phyloP scores from a whole-genome alignment of 2,113 vertebrate species.

The Benthochromis sp. region DNA sequence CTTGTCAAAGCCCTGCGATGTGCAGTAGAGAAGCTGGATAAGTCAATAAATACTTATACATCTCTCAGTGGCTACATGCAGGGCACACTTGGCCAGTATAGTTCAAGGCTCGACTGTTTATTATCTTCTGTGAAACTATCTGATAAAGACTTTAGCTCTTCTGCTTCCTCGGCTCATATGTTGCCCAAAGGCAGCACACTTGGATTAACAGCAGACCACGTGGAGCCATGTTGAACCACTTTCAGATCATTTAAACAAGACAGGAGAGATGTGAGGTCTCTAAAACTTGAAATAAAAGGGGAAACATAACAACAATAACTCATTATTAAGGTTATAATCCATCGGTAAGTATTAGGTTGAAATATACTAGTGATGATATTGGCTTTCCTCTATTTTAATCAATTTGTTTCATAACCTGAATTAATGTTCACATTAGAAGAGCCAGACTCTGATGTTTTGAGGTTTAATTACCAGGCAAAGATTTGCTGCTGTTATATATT shows the following conservation, averaged over 20 bases:
- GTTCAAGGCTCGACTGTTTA: slow-evolving; percentile 62
- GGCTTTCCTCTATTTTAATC: neutral
- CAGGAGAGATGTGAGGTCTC: neutral
- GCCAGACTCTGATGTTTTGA: neutral
- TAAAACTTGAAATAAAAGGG: neutral
- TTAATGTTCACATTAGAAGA: neutral
- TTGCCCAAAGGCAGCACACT: slow-evolving; percentile 74
- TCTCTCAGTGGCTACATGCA: slow-evolving; percentile 8
- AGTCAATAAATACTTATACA: slow-evolving; percentile 62
- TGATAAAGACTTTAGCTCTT: slow-evolving; percentile 60
- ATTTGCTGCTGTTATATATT: neutral
- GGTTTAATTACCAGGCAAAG: neutral
- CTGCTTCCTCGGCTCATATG: slow-evolving; percentile 65
- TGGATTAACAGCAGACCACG: slow-evolving; percentile 75
- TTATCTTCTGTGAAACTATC: slow-evolving; percentile 75
- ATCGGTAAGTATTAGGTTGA: neutral
- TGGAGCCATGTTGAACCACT: slow-evolving; percentile 71
- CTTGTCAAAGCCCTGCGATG: slow-evolving; percentile 12
- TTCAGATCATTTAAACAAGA: slow-evolving; percentile 39
- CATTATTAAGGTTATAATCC: neutral
- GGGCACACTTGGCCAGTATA: slow-evolving; percentile 50
- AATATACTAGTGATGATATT: neutral
- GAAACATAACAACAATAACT: neutral
- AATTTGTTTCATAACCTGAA: neutral
- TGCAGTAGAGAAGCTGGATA: slow-evolving; percentile 1